phyloP scores from a whole-genome alignment of 2,113 vertebrate genomes.

The Albula goreensis region DNA sequence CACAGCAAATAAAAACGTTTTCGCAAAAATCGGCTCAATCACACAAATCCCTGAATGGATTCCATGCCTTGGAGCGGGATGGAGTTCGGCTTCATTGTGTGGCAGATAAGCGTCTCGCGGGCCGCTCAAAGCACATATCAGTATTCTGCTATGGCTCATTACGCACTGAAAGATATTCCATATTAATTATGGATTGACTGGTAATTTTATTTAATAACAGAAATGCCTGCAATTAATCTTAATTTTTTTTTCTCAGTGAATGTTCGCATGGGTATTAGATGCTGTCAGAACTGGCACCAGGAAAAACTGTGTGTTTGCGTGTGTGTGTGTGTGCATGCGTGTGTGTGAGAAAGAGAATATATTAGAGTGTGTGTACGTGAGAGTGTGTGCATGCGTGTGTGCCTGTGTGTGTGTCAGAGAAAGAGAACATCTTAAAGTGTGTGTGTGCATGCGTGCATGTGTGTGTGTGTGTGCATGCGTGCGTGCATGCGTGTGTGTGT shows the following conservation, averaged over 20 bases:
- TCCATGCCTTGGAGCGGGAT: constrained; percentile 18
- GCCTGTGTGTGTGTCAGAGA: background rate
- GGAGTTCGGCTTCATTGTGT: constrained; percentile 25
- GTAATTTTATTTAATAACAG: constrained; percentile 46
- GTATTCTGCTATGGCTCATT: constrained; percentile 37
- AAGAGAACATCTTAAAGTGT: too few relatives aligned
- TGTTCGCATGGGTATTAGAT: constrained; percentile 28
- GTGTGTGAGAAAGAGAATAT: background rate
- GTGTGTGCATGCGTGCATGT: background rate
- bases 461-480: background rate
- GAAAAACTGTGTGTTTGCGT: background rate
- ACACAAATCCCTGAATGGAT: background rate
- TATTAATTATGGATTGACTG: constrained; percentile 45
- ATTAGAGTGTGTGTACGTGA: background rate
- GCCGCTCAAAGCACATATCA: constrained; percentile 29
- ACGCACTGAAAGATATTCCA: constrained; percentile 36
- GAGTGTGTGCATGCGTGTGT: background rate
- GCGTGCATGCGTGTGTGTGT: background rate
- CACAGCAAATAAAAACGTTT: too few relatives aligned
- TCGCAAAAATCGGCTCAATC: too few relatives aligned
- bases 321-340: background rate
- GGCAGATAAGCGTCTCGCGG: constrained; percentile 35
- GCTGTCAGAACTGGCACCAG: background rate
- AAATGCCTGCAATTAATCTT: constrained; percentile 42
- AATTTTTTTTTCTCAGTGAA: constrained; percentile 20